Base-by-base conservation (phyloP, 2,888 invertebrate genomes). In the Andrena praecox region DNA sequence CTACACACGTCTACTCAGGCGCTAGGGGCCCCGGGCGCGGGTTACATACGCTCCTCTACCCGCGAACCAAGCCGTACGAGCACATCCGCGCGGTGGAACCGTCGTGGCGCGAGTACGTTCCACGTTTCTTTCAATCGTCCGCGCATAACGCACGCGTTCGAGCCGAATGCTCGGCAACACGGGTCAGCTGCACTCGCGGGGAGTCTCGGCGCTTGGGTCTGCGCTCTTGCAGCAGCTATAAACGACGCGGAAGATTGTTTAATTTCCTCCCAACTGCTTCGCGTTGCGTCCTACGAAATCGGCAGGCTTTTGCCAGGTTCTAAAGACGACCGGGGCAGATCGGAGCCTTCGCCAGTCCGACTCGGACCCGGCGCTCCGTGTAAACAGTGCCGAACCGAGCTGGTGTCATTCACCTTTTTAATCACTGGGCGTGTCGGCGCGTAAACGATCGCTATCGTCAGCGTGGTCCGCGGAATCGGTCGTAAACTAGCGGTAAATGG, bases 101-200 rank as follows among this genome's bases (percentile, higher is more conserved):
- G 75, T 31, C 66, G 60, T 33, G 66, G n/a, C 60, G 63, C 66
- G 85, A 84, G 60, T 81, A 77, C 64, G 59, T 77, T 50, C 48
- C 66, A 60, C 56, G 85, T 75, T 76, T 82, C 75, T 76, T 72
- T 79, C 66, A n/a, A 78, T 75, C 74, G 67, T 52, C 48, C 33
- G 35, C 54, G 33, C 82, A 77, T 82, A 42, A 68, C 79, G 76
- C 67, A 74, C 56, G 20, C 27, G 54, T 29, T n/a, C 50, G 24
- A 42, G 20, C 8, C 60, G 27, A 66, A 66, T 66, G 42, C 66
- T 54, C n/a, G 8, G 12, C 33, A 62, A n/a, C 33, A 16, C 31
- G 7, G 54, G 33, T 63, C 20, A 63, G 20, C 35, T 59, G 60
- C 16, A 60, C 33, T 6, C n/a, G 60, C 59, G 59, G 12, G 27